Evolutionary conservation across 2,113 vertebrate genomes (phyloP), one percentile per base, ranked within the genome.

Genomic region (Bos indicus): DNA sequence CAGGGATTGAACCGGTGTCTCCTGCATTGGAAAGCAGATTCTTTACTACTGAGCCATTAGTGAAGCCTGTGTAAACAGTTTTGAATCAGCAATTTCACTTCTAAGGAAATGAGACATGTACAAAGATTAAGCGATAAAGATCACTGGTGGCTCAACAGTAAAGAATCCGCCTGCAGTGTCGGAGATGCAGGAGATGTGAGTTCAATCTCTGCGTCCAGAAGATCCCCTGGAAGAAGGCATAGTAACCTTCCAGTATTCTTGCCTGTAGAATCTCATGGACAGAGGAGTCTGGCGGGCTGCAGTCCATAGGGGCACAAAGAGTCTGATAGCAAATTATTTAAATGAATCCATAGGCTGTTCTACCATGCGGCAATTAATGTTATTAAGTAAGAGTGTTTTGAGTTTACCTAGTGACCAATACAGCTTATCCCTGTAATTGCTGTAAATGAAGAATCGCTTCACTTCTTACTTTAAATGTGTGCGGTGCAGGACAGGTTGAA

Each of bases 71-170:
- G n/a, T 71, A 36, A 23, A 12, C 19, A 71, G 67, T 71, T 71
- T 36, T 82, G 81, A 95, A 30, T 40, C n/a, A 30, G 40, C 26
- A 56, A 1, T 60, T 95, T 96, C 25, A 51, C 19, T 93, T 95
- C 26, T 91, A 67, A 89, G 83, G 90, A 85, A 93, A 46, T 91
- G 93, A 74, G 43, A 48, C 14, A 6, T 4, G 4, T 10, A 88
- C 52, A 89, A 59, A 94, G 25, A 97, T 28, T n/a, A 85, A 93
- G 6, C 64, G 43, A 46, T 64, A 85, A 62, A 97, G 62, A 90
- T 88, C 16, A 51, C 46, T 71, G n/a, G 67, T 12, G n/a, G 67
- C 67, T 71, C 67, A 36, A 19, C 67, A 40, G 19, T 23, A 36
- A 12, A 36, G n/a, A 71, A 6, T 6, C 67, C 0, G 2, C 64